Conservation (phyloP, 2,888 invertebrate species). For the Trachelus troglodyta region DNA sequence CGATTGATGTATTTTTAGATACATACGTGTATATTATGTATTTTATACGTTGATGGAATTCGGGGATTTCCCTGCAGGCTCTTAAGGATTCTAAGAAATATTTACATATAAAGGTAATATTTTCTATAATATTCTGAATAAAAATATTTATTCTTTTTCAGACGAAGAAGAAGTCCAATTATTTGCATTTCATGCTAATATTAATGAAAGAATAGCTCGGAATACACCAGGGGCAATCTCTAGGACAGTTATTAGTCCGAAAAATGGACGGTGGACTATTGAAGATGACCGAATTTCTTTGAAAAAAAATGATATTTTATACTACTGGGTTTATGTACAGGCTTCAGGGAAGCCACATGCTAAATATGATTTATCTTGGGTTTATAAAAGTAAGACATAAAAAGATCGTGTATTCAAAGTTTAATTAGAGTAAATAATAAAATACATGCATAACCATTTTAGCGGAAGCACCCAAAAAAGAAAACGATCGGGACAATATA, state of each 20-base stretch:
- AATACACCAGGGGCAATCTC: constrained; percentile 69
- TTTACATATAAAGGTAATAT: background rate
- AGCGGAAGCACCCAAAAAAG: constrained; percentile 13
- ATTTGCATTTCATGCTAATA: constrained; percentile 75
- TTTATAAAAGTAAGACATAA: background rate
- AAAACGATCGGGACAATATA: background rate
- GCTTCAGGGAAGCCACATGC: constrained; percentile 32
- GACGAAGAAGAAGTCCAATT: constrained; percentile 69
- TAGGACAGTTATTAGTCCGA: constrained; percentile 66
- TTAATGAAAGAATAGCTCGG: constrained; percentile 69
- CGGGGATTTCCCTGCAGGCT: constrained; percentile 6
- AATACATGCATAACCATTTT: constrained; percentile 4
- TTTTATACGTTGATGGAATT: background rate
- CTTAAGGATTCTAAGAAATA: background rate
- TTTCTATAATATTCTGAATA: background rate
- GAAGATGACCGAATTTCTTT: constrained; percentile 67
- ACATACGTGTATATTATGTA: background rate
- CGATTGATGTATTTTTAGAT: background rate
- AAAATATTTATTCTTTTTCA: constrained; percentile 20
- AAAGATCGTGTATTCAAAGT: background rate
- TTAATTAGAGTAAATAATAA: background rate
- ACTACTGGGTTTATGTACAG: constrained; percentile 74
- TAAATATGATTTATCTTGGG: background rate
- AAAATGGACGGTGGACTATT: constrained; percentile 69
- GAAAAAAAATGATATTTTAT: constrained; percentile 70